Evolutionary conservation across 2,797 vertebrate genomes (phyloP).

Genomic region (Acridotheres tristis): DNA sequence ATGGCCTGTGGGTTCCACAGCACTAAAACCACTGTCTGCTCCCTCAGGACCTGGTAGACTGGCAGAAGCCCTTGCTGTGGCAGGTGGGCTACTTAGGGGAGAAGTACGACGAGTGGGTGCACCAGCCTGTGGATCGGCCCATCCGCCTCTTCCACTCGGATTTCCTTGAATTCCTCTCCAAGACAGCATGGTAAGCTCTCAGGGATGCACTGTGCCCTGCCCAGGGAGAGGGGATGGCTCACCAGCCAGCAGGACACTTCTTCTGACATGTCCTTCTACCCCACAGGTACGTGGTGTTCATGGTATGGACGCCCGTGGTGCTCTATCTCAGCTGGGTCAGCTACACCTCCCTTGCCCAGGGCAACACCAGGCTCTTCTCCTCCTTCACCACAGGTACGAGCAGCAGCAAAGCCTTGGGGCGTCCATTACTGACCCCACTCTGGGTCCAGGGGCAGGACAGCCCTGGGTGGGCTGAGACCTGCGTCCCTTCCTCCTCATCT

Average conservation of each 20-base stretch:
- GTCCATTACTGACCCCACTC: accelerated
- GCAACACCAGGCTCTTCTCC: conserved; percentile 79
- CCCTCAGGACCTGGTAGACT: conserved; percentile 93
- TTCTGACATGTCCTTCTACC: not conserved
- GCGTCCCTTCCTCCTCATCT: not conserved
- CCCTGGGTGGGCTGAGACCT: not conserved
- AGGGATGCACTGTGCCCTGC: not conserved
- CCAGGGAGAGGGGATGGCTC: accelerated
- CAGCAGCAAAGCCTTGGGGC: not conserved
- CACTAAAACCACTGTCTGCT: not conserved
- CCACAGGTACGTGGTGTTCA: conserved; percentile 89
- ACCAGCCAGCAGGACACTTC: accelerated
- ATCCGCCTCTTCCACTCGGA: conserved; percentile 93
- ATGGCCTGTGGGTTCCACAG: not conserved
- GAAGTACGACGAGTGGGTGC: conserved; percentile 96
- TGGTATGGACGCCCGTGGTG: conserved; percentile 90
- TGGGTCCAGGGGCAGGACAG: not conserved
- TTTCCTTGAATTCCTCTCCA: conserved; percentile 89
- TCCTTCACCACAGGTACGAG: conserved; percentile 85
- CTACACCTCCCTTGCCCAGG: conserved; percentile 85
- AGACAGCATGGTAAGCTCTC: conserved; percentile 88
- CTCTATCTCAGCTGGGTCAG: conserved; percentile 87
- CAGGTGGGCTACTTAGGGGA: conserved; percentile 93
- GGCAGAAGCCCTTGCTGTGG: conserved; percentile 94
- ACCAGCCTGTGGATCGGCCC: conserved; percentile 92